A percentile compares a stretch with the other conserved stretches of the same genome.
Evolutionary conservation across 2,113 vertebrate genomes (phyloP).

Genomic region (Riparia riparia): DNA sequence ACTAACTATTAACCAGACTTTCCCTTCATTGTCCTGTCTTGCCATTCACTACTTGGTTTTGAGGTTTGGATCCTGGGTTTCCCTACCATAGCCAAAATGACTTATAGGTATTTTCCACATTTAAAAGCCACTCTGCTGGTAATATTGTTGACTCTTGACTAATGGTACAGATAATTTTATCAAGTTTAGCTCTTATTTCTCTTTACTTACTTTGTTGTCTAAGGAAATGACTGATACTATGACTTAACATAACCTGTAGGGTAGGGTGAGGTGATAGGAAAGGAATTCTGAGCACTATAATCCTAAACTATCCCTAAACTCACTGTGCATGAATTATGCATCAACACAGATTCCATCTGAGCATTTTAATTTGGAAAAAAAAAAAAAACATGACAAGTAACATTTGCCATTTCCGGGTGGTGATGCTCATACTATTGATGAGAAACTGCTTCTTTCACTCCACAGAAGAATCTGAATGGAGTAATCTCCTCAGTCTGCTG

Average conservation of each 20-base stretch:
- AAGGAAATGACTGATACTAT: background rate
- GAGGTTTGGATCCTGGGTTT: background rate
- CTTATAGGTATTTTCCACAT: background rate
- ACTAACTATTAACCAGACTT: background rate
- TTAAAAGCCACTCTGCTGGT: background rate
- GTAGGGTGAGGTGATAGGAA: background rate
- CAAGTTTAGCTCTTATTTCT: background rate
- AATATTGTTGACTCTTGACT: background rate
- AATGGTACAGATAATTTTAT: background rate
- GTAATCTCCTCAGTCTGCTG: background rate
- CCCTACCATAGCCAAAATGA: background rate
- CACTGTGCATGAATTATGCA: background rate
- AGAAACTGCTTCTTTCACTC: background rate
- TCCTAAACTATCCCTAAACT: background rate
- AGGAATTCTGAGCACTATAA: background rate
- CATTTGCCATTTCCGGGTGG: background rate
- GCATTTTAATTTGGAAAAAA: background rate
- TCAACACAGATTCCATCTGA: background rate
- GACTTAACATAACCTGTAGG: background rate
- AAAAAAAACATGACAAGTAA: background rate
- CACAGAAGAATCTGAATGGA: background rate
- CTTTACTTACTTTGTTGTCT: background rate
- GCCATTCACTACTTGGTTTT: background rate
- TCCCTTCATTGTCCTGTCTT: background rate
- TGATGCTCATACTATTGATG: background rate